phyloP scores from a whole-genome alignment of 2,113 vertebrate genomes.

The Leuciscus idus region DNA sequence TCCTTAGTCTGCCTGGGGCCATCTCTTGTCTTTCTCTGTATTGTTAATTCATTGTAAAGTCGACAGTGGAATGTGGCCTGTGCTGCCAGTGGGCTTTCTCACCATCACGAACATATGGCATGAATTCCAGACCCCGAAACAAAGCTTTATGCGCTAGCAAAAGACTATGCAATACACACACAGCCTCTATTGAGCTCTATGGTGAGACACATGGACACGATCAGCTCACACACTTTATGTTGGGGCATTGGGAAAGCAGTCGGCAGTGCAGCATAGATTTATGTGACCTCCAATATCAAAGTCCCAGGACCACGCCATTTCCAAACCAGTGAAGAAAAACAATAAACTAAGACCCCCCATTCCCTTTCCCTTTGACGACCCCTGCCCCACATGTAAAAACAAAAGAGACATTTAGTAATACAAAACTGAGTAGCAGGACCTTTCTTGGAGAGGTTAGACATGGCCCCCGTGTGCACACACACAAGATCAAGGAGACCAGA shows the following conservation, averaged over 20 bases:
- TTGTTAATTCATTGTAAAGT: conserved; percentile 59
- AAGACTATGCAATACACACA: conserved; percentile 19
- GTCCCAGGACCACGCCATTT: conserved; percentile 30
- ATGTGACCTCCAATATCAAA: conserved; percentile 32
- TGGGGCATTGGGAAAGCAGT: conserved; percentile 25
- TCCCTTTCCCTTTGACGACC: conserved; percentile 9
- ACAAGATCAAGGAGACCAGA: conserved; percentile 60
- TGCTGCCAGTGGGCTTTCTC: conserved; percentile 55
- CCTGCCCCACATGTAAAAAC: conserved; percentile 44
- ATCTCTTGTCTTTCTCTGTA: conserved; percentile 54
- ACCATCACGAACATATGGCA: conserved; percentile 33
- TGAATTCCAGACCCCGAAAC: conserved; percentile 45
- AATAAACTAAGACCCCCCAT: conserved; percentile 64
- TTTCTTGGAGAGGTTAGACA: conserved; percentile 57
- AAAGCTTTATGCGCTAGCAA: background rate
- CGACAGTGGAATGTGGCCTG: conserved; percentile 63
- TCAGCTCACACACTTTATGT: conserved; percentile 30
- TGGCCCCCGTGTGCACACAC: conserved; percentile 34
- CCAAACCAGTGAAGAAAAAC: conserved; percentile 37
- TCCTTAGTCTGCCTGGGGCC: conserved; percentile 44
- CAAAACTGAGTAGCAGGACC: conserved; percentile 65
- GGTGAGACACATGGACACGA: conserved; percentile 31
- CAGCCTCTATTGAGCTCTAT: conserved; percentile 36
- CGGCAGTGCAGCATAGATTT: conserved; percentile 20
- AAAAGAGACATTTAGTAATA: conserved; percentile 55